Percentiles rank a stretch among this genome's conserved stretches.
These are phyloP conservation scores for Netelia melanura DNA, from an alignment of 2,888 invertebrate species.

Conservation along the genomic window DNA sequence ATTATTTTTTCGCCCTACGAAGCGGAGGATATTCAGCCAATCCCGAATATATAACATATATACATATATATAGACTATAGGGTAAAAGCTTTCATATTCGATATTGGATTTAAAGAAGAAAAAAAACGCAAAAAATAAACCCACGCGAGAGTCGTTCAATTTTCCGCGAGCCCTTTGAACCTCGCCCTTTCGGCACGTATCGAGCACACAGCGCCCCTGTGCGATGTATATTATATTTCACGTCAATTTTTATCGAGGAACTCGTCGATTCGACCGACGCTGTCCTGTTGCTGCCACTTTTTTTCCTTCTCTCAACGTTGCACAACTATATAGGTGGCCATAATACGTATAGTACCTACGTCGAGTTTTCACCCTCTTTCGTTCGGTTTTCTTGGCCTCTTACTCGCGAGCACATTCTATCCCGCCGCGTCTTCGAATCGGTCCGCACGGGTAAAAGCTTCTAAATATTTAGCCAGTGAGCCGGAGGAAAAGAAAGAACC, in stretches of 20 bases:
- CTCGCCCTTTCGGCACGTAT: constrained; percentile 10
- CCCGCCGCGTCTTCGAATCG: not conserved
- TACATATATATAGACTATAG: not conserved
- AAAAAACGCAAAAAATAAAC: not conserved
- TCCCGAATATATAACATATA: not conserved
- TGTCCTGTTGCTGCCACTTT: not conserved
- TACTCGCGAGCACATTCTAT: constrained; percentile 20
- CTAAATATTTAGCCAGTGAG: constrained; percentile 75
- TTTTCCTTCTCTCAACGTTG: not conserved
- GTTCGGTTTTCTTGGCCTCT: constrained; percentile 12
- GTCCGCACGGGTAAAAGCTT: constrained; percentile 70
- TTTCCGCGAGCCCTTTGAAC: constrained; percentile 58
- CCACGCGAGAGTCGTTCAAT: constrained; percentile 37
- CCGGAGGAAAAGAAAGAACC: constrained; percentile 22
- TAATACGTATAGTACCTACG: not conserved
- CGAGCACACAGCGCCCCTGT: constrained; percentile 1
- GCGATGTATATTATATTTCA: not conserved
- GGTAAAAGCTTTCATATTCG: constrained; percentile 61
- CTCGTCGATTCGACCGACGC: constrained; percentile 43
- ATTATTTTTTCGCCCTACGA: constrained; percentile 9
- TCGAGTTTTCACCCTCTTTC: constrained; percentile 22
- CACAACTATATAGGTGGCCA: not conserved
- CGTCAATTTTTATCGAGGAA: constrained; percentile 56
- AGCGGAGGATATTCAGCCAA: not conserved
- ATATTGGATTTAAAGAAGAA: constrained; percentile 31